phyloP scores from a whole-genome alignment of 2,113 vertebrate genomes.

The Balaeniceps rex region DNA sequence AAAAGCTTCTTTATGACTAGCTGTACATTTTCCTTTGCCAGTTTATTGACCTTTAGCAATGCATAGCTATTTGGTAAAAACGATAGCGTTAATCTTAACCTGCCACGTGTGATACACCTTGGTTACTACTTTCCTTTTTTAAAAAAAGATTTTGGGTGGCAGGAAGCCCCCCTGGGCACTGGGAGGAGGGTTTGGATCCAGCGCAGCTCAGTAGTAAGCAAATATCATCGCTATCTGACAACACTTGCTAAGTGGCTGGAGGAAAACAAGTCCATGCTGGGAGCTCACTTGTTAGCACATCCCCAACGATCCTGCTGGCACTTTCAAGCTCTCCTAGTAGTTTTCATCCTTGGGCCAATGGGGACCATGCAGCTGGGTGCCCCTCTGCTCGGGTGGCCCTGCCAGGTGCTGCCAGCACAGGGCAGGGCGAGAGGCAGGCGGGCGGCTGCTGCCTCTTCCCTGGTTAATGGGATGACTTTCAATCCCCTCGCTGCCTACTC shows the following conservation, averaged over 20 bases:
- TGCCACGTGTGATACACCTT: not conserved
- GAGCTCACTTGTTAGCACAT: not conserved
- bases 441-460: not conserved
- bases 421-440: not conserved
- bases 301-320: fast-evolving
- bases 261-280: not conserved
- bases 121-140: not conserved
- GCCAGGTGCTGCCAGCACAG: not conserved
- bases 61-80: not conserved
- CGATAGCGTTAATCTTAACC: not conserved
- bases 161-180: not conserved
- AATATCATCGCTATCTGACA: not conserved
- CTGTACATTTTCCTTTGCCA: slow-evolving; percentile 12
- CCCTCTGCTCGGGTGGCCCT: not conserved
- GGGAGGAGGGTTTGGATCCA: not conserved
- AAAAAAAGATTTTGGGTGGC: not conserved
- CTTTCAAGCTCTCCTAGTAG: not conserved
- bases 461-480: not conserved
- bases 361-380: not conserved
- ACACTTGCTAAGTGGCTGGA: not conserved
- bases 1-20: slow-evolving; percentile 46
- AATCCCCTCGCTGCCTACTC: not conserved
- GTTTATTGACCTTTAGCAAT: slow-evolving; percentile 30
- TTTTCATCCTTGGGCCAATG: not conserved
- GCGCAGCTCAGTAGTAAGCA: not conserved